phyloP scores from a whole-genome alignment of 30 jellyfish, hydroid and myxozoan genomes.

The Aurelia sp. region DNA sequence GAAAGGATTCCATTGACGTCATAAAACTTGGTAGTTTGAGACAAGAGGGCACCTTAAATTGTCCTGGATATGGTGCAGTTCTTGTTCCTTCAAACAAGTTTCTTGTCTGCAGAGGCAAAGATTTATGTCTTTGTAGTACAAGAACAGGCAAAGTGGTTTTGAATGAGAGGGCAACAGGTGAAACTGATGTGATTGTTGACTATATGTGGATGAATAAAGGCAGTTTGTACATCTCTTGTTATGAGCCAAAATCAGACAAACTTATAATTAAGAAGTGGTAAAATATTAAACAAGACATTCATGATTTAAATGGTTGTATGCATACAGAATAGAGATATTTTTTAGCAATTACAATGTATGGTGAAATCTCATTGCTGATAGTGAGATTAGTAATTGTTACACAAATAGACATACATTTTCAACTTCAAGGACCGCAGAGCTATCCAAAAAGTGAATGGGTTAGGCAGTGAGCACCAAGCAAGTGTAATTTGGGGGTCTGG shows the following conservation, averaged over 20 bases:
- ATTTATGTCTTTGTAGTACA: constrained; percentile 46
- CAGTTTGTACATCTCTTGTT: constrained; percentile 11
- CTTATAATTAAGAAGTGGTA: too few relatives aligned
- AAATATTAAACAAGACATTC: too few relatives aligned
- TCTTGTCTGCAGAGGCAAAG: constrained; percentile 42
- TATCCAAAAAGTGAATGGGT: too few relatives aligned
- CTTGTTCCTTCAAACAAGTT: constrained; percentile 53
- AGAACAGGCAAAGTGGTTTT: constrained; percentile 41
- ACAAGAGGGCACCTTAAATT: constrained; percentile 31
- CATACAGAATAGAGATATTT: too few relatives aligned
- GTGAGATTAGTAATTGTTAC: too few relatives aligned
- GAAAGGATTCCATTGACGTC: constrained; percentile 37
- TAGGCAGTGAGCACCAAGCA: too few relatives aligned
- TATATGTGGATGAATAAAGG: constrained; percentile 49
- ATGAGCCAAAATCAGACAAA: constrained; percentile 20
- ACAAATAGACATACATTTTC: too few relatives aligned
- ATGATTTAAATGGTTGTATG: too few relatives aligned
- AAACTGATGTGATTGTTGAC: constrained; percentile 34
- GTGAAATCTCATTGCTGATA: too few relatives aligned
- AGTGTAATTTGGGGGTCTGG: too few relatives aligned
- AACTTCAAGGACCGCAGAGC: too few relatives aligned
- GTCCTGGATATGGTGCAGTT: constrained; percentile 32
- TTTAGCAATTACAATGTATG: too few relatives aligned
- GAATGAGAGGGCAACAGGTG: constrained; percentile 15
- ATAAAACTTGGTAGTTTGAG: constrained; percentile 71